Evolutionary conservation across 2,797 vertebrate genomes (phyloP), one percentile per base, ranked within the genome.

Genomic region (Megaceryle alcyon): DNA sequence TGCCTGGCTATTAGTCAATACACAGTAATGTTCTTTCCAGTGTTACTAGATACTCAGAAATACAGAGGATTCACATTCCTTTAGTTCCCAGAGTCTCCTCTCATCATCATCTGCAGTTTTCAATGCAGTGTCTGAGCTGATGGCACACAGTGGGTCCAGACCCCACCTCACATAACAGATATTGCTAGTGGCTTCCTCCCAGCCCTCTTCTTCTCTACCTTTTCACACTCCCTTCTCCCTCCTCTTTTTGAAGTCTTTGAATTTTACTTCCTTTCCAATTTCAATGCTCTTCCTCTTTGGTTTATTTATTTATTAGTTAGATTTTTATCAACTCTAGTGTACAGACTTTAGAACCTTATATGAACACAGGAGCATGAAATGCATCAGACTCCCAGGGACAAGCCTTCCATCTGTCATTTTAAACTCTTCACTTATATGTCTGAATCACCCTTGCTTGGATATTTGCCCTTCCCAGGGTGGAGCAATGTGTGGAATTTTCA

Each of bases 41-140:
- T 26, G 14, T 51, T 63, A 56, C 28, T 39, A 73, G 29, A 25
- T 49, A 73, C 28, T 75, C 48, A 57, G 73, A 88, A 75, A 68
- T 53, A 37, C 0, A 61, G 25, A 41, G 7, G 6, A 44, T 65
- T 64, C 41, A 25, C 10, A 7, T 25, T 69, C 16, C 12, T 23
- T 82, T 33, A n/a, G 28, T 43, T 33, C 9, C 8, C 5, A 26
- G 1, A 2, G n/a, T 56, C 18, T 73, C 9, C 8, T 65, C 33
- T 41, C 26, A 3, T 7, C 4, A 0, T 18, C n/a, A 43, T n/a
- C n/a, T 25, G 23, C 39, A 75, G 51, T 39, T 7, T 2, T 25
- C 14, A 65, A 4, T 25, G 16, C 13, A 39, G 14, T 14, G 18
- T 23, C 29, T 31, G 63, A 64, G 68, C 14, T 31, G 18, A 79